Base-by-base conservation (phyloP, 2,888 invertebrate genomes). In the Furcula furcula region DNA sequence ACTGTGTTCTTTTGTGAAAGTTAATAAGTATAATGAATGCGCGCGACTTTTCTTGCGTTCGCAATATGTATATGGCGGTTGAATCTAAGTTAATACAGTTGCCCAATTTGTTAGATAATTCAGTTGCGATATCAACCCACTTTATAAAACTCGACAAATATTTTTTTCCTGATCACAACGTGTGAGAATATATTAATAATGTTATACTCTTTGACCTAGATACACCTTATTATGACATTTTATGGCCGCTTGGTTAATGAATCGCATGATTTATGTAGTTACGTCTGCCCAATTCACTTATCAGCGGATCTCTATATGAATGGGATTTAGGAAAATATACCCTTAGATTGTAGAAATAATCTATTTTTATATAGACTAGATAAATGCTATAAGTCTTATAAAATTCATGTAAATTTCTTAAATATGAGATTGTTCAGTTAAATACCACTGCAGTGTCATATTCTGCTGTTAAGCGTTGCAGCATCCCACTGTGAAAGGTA, bases 61-160 rank as follows among this genome's bases (percentile, higher is more conserved):
- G 39, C 37, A 23, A 18, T 43, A 33, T 57, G 37, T 46, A 35
- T 34, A 40, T 31, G 44, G 45, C 40, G 38, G 31, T 26, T 18
- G 22, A 26, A 23, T 33, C 38, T 46, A 40, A 44, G 32, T 47
- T 54, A 11, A 39, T 47, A 22, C 11, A 26, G n/a, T 59, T 59
- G 55, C 55, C 46, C 48, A 59, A 59, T 59, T 61, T 44, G 45
- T 61, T 59, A 61, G 62, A 55, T 59, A 58, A 57, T 33, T 29
- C 47, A 29, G 31, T 55, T 58, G 46, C 62, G 43, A 44, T 54
- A 49, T 30, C 31, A 53, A 33, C 62, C 59, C 38, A 59, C 48
- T 58, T 61, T 55, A 56, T 56, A 36, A 49, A 60, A 26, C 26
- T 14, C 26, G 13, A 12, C 12, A 13, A 13, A 20, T 20, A 20